Evolutionary conservation across 2,888 invertebrate genomes (phyloP).

Genomic region (Cerastoderma edule): DNA sequence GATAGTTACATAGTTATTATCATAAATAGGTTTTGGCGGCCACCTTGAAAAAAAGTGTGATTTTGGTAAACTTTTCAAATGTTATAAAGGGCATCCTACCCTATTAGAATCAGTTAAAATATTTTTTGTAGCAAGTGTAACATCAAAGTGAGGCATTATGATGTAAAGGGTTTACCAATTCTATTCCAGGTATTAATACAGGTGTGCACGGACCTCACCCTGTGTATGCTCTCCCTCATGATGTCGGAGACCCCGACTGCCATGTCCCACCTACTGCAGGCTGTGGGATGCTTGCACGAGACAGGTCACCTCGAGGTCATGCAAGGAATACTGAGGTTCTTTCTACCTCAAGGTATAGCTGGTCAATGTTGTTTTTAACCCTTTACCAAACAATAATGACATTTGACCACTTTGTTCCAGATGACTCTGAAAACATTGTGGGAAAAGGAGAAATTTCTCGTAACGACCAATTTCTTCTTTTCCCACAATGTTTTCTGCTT

Average conservation of each 20-base stretch:
- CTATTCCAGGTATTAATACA: conserved; percentile 74
- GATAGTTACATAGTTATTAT: no score
- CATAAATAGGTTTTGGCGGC: no score
- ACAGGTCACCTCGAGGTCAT: conserved; percentile 68
- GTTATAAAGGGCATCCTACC: no score
- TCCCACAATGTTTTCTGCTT: no score
- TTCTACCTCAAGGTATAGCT: conserved; percentile 77
- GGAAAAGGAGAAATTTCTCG: conserved; percentile 9
- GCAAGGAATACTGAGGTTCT: conserved; percentile 74
- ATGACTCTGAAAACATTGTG: no score
- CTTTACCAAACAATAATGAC: neutral
- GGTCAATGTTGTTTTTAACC: neutral
- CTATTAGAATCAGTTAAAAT: no score
- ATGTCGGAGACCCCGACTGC: conserved; percentile 77
- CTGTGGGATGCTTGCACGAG: conserved; percentile 73
- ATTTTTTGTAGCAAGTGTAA: no score
- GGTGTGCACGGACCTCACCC: conserved; percentile 74
- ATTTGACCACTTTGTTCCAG: no score
- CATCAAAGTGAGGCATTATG: no score
- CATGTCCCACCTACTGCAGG: conserved; percentile 76
- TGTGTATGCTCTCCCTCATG: conserved; percentile 76
- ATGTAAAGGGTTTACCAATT: no score
- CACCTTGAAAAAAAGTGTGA: no score
- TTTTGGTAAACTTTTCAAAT: no score
- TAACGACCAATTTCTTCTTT: neutral